Base-by-base conservation (phyloP, 1,140 invertebrate genomes). In the Anoplolepis gracilipes region DNA sequence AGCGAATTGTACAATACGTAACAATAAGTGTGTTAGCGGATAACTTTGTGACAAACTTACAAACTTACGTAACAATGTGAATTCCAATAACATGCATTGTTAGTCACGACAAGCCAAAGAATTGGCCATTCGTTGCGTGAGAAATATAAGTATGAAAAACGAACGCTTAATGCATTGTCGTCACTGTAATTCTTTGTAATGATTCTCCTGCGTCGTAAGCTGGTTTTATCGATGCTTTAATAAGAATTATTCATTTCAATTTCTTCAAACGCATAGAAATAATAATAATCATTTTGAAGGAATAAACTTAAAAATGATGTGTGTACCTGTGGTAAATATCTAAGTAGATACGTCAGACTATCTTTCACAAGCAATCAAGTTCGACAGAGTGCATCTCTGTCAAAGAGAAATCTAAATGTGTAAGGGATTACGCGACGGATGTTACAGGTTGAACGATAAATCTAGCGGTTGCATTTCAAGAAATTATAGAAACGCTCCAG, bases 1-100 rank as follows among this genome's bases (percentile, higher is more conserved):
- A 73, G 78, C 67, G 39, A 82, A 73, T 70, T 36, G 78, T 55
- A 61, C n/a, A n/a, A n/a, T n/a, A n/a, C 19, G 55, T 67, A 82
- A 70, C 77, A 57, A 72, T 69, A 82, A 82, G 39, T 72, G 53
- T 81, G 69, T 82, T 82, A 82, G 67, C 39, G 39, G 22, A 61
- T 82, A 82, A 82, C 78, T 82, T 72, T 19, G 55, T 72, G 67
- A 82, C 67, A 82, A 82, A 82, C 65, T 82, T 82, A 72, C 53
- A 61, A 69, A 59, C 67, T 72, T 36, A 36, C 25, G 25, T 36
- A 36, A 39, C 67, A 73, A 55, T 61, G 67, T 73, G 67, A 61
- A 82, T 72, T 73, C 78, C 67, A 82, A 73, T 82, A 82, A 82
- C 53, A 57, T 22, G 57, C 28, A 25, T 70, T 46, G 67, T 82